Conservation (phyloP, 2,113 vertebrate species). For the Pyxicephalus adspersus region DNA sequence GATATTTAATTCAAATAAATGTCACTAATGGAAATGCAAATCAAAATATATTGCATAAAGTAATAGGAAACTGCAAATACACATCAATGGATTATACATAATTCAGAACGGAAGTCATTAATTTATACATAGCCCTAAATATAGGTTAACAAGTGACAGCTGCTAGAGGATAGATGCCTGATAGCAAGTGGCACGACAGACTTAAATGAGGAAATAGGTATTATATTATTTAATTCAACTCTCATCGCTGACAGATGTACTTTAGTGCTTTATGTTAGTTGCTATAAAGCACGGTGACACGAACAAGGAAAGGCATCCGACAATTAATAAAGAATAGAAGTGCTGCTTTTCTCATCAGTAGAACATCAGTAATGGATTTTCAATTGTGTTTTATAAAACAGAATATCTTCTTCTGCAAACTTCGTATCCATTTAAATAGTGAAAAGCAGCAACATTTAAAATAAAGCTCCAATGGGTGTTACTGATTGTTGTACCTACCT, state of each 20-base stretch:
- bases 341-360: too few relatives aligned
- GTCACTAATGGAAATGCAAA: constrained; percentile 44
- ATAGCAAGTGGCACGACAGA: not conserved
- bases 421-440: too few relatives aligned
- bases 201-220: constrained; percentile 2
- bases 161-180: constrained; percentile 14
- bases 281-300: not conserved
- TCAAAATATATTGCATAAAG: constrained; percentile 21
- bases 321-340: not conserved
- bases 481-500: too few relatives aligned
- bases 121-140: constrained; percentile 19
- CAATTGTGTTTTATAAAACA: too few relatives aligned
- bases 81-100: not conserved
- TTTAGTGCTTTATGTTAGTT: not conserved
- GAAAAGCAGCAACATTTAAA: too few relatives aligned
- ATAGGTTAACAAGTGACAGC: constrained; percentile 17
- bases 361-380: too few relatives aligned
- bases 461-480: too few relatives aligned
- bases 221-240: not conserved
- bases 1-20: constrained; percentile 46
- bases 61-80: constrained; percentile 19
- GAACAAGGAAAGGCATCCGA: not conserved
- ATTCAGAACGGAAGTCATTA: constrained; percentile 28
- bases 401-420: too few relatives aligned
- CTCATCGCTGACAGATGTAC: not conserved